Conservation (phyloP, 2,888 invertebrate species). For the Protonemura montana region DNA sequence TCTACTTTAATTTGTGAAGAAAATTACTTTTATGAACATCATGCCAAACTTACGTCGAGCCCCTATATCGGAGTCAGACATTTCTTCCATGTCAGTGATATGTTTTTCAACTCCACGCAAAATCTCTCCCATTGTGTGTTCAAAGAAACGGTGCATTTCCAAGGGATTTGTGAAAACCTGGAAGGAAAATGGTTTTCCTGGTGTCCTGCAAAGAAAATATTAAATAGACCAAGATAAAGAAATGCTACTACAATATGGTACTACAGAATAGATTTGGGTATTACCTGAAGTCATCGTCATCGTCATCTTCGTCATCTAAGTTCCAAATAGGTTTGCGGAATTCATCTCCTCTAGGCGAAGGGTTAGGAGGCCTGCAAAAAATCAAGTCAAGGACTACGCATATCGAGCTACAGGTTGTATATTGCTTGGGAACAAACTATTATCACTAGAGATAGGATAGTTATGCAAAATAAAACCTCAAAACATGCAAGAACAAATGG, state of each 20-base stretch:
- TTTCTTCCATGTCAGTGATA: slow-evolving; percentile 43
- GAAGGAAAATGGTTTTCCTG: slow-evolving; percentile 58
- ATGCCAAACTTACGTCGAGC: slow-evolving; percentile 22
- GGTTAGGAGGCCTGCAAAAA: not conserved
- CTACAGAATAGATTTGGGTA: too few species aligned
- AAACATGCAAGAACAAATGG: too few species aligned
- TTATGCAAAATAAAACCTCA: too few species aligned
- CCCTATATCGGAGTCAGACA: not conserved
- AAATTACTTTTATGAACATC: not conserved
- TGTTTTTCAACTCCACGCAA: slow-evolving; percentile 56
- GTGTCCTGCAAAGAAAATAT: slow-evolving; percentile 3
- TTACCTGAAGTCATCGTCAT: slow-evolving; percentile 38
- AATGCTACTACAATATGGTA: not conserved
- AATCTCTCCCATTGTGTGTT: slow-evolving; percentile 67
- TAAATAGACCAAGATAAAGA: not conserved
- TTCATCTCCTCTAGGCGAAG: slow-evolving; percentile 13
- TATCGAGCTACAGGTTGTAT: too few species aligned
- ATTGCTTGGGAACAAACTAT: too few species aligned
- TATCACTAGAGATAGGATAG: too few species aligned
- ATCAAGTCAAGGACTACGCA: too few species aligned
- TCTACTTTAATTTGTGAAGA: not conserved
- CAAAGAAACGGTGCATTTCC: slow-evolving; percentile 68
- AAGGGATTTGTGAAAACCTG: slow-evolving; percentile 67
- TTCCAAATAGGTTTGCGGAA: slow-evolving; percentile 43
- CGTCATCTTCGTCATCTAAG: slow-evolving; percentile 38